Percentiles rank a stretch among this genome's conserved stretches.
These are phyloP conservation scores for Labeo catla DNA, from an alignment of 2,113 vertebrate species.

Conservation along the genomic window DNA sequence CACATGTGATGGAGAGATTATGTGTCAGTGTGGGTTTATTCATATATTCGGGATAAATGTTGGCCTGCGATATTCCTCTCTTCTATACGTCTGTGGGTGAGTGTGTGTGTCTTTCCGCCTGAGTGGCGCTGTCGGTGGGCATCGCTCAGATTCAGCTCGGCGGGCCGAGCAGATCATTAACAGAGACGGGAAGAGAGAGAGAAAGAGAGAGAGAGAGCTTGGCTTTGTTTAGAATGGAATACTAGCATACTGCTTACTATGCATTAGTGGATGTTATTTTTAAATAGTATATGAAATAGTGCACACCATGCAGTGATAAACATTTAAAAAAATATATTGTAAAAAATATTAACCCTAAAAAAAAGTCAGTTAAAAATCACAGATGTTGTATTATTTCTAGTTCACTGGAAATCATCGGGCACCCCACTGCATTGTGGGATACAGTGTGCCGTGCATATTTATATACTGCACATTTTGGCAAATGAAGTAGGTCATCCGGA, in stretches of 20 bases:
- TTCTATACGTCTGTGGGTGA: conserved; percentile 42
- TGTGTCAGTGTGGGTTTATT: conserved; percentile 24
- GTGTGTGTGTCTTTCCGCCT: conserved; percentile 67
- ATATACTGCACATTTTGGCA: background rate
- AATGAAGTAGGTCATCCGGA: background rate
- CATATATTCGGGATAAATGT: background rate
- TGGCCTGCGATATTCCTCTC: background rate
- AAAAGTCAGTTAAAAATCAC: background rate
- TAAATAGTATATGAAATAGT: no score
- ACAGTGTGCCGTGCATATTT: background rate
- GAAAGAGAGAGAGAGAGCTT: conserved; percentile 54
- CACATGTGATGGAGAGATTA: conserved; percentile 14
- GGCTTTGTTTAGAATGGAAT: conserved; percentile 8
- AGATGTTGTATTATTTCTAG: conserved; percentile 17
- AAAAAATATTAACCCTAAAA: background rate
- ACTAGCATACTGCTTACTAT: background rate
- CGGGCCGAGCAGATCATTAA: conserved; percentile 77
- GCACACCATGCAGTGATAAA: background rate
- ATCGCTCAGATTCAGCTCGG: conserved; percentile 76
- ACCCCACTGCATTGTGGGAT: background rate
- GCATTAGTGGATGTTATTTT: background rate
- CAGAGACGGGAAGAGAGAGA: conserved; percentile 62
- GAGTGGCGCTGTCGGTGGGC: conserved; percentile 76
- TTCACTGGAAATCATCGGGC: background rate
- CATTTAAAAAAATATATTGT: background rate